These are phyloP conservation scores for Seriola quinqueradiata DNA, from an alignment of 2,113 vertebrate genomes.

Conservation along the genomic window DNA sequence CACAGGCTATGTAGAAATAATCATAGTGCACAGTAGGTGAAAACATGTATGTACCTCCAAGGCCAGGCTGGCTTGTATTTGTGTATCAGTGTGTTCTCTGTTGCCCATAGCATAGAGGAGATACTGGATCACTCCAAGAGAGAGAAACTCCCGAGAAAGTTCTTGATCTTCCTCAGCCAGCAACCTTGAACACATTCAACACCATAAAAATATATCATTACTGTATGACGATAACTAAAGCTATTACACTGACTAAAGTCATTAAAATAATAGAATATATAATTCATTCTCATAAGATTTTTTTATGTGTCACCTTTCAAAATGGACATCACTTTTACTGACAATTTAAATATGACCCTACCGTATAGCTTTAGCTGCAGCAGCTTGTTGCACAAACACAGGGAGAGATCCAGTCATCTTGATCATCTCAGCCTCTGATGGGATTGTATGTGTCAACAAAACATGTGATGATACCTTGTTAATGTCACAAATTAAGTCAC, in stretches of 20 bases:
- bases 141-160: conserved; percentile 85
- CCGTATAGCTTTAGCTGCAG: conserved; percentile 86
- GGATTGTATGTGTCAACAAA: not conserved
- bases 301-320: too few relatives aligned
- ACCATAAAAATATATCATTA: not conserved
- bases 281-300: not conserved
- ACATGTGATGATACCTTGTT: not conserved
- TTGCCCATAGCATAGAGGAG: conserved; percentile 88
- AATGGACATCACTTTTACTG: too few relatives aligned
- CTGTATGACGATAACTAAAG: not conserved
- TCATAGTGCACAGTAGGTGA: not conserved
- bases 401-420: conserved; percentile 69
- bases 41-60: conserved; percentile 81
- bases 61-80: conserved; percentile 87
- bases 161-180: conserved; percentile 78
- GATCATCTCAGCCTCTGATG: conserved; percentile 59
- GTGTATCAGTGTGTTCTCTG: conserved; percentile 85
- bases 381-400: conserved; percentile 87
- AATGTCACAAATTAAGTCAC: not conserved
- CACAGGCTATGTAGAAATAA: conserved; percentile 1
- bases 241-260: not conserved
- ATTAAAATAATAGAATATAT: not conserved
- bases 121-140: conserved; percentile 82
- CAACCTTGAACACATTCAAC: conserved; percentile 72
- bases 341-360: conserved; percentile 55